Base-by-base conservation (phyloP, 2,797 vertebrate genomes). In the Pagetopsis macropterus region DNA sequence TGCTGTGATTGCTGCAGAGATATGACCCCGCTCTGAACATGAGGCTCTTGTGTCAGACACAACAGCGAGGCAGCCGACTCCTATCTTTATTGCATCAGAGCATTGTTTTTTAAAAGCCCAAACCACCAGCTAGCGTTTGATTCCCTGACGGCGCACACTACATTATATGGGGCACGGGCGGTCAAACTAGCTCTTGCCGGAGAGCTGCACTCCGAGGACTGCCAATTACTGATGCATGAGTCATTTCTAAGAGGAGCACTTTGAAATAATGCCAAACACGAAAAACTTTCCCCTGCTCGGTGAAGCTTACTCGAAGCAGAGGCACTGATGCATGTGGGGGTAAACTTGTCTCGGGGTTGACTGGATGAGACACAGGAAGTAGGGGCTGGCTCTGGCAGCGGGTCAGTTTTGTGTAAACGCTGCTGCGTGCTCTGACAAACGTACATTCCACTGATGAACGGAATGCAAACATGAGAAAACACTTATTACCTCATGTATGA, bases 231-330 rank as follows among this genome's bases (percentile, higher is more conserved):
- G 79, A 91, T 72, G 89, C 84, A 82, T 82, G 84, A 89, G 80
- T 87, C 82, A 72, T 65, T 82, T 86, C 71, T 78, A 86, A 90
- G 33, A 88, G 84, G 69, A 87, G 78, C 80, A 83, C 87, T 90
- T 86, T 83, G 69, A 89, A 87, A 87, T 72, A 78, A 89, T 65
- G 82, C 62, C 76, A 88, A 89, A 91, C 78, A 87, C 76, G 83
- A 87, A 79, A 86, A 89, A 87, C 80, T 80, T 87, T 82, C 58
- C 65, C 71, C 68, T 79, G 85, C 75, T 83, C 75, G 45, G 51
- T 76, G 80, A 69, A 85, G 89, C 56, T 13, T 3, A 64, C 75
- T 62, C 10, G 14, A 84, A 72, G 58, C 62, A 23, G 73, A 77
- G 21, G 49, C 76, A 76, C 55, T 59, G 78, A 85, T 87, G 87